These are phyloP conservation scores for Hepsetus odoe DNA, from an alignment of 2,113 vertebrate genomes.

Conservation along the genomic window DNA sequence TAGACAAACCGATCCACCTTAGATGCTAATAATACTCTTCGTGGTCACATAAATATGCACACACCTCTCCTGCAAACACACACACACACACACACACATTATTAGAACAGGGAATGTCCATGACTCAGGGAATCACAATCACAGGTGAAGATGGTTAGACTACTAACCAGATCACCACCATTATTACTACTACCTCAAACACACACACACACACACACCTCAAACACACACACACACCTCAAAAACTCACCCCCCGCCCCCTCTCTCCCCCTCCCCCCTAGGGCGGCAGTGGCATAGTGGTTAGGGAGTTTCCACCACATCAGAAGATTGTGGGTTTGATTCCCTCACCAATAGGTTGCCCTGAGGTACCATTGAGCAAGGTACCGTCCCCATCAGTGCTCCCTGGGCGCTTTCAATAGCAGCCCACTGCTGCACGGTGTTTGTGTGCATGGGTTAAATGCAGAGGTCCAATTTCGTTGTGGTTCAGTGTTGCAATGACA, in stretches of 20 bases:
- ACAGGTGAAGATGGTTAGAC: slow-evolving; percentile 1
- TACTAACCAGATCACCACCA: slow-evolving; percentile 35
- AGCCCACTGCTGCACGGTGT: too few relatives aligned
- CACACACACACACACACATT: background rate
- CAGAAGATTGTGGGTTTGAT: too few relatives aligned
- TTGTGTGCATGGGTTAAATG: too few relatives aligned
- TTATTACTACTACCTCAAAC: slow-evolving; percentile 23
- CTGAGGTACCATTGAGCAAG: too few relatives aligned
- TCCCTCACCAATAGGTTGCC: too few relatives aligned
- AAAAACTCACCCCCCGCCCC: background rate
- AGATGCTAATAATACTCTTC: slow-evolving; percentile 2
- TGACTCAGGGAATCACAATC: slow-evolving; percentile 40
- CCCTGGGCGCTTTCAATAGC: too few relatives aligned
- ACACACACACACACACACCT: background rate
- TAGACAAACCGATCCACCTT: slow-evolving; percentile 13
- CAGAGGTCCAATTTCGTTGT: too few relatives aligned
- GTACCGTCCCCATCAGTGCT: too few relatives aligned
- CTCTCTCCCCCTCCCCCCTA: background rate
- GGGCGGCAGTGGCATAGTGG: too few relatives aligned
- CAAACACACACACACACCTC: slow-evolving; percentile 1
- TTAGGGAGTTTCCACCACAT: too few relatives aligned
- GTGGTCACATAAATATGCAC: background rate
- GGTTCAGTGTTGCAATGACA: too few relatives aligned
- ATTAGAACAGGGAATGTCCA: background rate
- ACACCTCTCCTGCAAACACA: background rate